Evolutionary conservation across 2,113 vertebrate genomes (phyloP).

Genomic region (Cromileptes altivelis): DNA sequence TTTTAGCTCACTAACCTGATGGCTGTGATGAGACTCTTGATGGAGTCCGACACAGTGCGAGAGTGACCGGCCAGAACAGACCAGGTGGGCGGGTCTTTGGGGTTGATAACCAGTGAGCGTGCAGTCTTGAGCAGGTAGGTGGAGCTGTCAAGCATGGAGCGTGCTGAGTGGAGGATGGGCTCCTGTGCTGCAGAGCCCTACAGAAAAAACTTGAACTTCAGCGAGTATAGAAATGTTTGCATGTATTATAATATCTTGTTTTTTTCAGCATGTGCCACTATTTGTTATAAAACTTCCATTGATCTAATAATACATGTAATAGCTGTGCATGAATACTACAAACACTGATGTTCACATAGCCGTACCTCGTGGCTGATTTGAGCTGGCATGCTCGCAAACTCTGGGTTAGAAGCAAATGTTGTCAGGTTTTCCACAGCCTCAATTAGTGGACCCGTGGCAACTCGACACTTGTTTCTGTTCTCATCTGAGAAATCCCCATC

Average conservation of each 20-base stretch:
- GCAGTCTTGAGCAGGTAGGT: conserved; percentile 93
- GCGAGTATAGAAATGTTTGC: neutral
- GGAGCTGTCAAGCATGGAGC: conserved; percentile 97
- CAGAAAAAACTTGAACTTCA: neutral
- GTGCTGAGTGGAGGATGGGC: conserved; percentile 93
- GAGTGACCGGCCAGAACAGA: conserved; percentile 96
- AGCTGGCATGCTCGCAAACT: conserved; percentile 97
- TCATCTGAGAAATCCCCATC: conserved; percentile 99
- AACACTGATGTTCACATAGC: neutral
- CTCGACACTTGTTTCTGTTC: conserved; percentile 93
- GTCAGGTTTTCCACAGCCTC: conserved; percentile 98
- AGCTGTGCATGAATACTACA: neutral
- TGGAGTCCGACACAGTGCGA: conserved; percentile 97
- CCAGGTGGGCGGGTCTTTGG: conserved; percentile 98
- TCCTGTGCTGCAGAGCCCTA: conserved; percentile 95
- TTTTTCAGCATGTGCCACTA: neutral
- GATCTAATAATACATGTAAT: neutral
- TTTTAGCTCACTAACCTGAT: conserved; percentile 89
- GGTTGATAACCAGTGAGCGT: conserved; percentile 95
- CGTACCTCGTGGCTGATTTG: conserved; percentile 95
- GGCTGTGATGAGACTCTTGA: conserved; percentile 98
- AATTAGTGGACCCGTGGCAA: conserved; percentile 92
- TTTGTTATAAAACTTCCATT: neutral
- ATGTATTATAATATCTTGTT: neutral
- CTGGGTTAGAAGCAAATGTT: conserved; percentile 95